A percentile compares a stretch with the other conserved stretches of the same genome.
Evolutionary conservation across 2,113 vertebrate genomes (phyloP).

Genomic region (Dipodomys ordii): DNA sequence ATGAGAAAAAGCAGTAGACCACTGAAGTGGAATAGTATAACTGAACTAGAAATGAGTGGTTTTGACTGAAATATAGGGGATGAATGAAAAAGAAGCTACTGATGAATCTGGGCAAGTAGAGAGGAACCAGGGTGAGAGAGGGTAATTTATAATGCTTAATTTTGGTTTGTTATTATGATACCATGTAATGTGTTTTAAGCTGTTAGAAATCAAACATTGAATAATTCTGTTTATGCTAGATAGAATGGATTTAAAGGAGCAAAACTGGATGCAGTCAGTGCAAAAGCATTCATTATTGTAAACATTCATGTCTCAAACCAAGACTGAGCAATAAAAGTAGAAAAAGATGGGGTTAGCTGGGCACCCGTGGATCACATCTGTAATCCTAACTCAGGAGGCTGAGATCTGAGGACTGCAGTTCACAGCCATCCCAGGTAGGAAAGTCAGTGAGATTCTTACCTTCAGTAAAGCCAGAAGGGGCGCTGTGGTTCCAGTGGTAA

Average conservation of each 20-base stretch:
- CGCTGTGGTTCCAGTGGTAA: too few relatives aligned
- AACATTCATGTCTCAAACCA: neutral
- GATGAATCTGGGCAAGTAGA: neutral
- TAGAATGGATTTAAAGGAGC: constrained; percentile 20
- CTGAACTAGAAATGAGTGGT: constrained; percentile 6
- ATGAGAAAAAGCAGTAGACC: neutral
- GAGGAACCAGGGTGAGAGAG: neutral
- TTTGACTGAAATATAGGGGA: neutral
- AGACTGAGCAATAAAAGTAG: neutral
- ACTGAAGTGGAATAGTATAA: neutral
- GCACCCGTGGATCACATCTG: too few relatives aligned
- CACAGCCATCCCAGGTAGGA: too few relatives aligned
- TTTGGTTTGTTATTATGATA: neutral
- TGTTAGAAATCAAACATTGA: too few relatives aligned
- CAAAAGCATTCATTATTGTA: neutral
- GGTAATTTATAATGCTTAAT: neutral
- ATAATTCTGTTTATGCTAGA: neutral
- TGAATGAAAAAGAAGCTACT: neutral
- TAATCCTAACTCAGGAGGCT: too few relatives aligned
- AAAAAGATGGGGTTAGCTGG: neutral
- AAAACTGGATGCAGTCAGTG: neutral
- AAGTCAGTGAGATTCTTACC: too few relatives aligned
- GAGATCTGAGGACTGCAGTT: too few relatives aligned
- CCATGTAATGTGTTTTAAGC: neutral
- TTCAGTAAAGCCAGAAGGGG: too few relatives aligned